Evolutionary conservation across 2,797 vertebrate species (phyloP), one percentile per base, ranked within the genome.

Genomic region (Leptodactylus fallax): DNA sequence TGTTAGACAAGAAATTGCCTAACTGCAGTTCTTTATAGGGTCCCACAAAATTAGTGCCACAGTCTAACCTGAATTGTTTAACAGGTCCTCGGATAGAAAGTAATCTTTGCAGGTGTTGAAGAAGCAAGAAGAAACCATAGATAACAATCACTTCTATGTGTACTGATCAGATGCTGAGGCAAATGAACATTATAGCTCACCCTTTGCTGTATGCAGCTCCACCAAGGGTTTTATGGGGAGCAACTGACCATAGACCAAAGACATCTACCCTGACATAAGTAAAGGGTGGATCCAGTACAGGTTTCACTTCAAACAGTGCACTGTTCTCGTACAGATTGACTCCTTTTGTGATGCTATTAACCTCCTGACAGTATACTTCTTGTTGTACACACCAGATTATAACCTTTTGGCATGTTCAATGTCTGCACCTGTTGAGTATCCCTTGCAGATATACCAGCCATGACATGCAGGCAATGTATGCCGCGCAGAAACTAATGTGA

Each of bases 31-130:
- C 71, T 8, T 25, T 49, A 23, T 63, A 69, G 27, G 81, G 61
- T 51, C 81, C 81, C 19, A 82, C 61, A 14, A 82, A 82, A 49
- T 67, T 53, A 25, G 81, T 69, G 7, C 60, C 81, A 27, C 61
- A 82, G 14, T 82, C 47, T 51, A 47, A 82, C 81, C 81, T 82
- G 6, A 82, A 21, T 69, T n/a, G 45, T 5, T 82, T 69, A 63
- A 53, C 61, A 16, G 61, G 45, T 82, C 45, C 81, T 21, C 63
- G 21, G 36, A 82, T 82, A 17, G 61, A 49, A n/a, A 82, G 27
- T 14, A 82, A 82, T 82, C 45, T n/a, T n/a, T n/a, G n/a, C n/a
- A n/a, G n/a, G n/a, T n/a, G n/a, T n/a, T 81, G 10, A 65, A 67
- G 27, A 81, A 81, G 47, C 17, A 21, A 13, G 72, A 77, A 23